phyloP scores from a whole-genome alignment of 1,140 invertebrate genomes.

The Heliconius hermathena region DNA sequence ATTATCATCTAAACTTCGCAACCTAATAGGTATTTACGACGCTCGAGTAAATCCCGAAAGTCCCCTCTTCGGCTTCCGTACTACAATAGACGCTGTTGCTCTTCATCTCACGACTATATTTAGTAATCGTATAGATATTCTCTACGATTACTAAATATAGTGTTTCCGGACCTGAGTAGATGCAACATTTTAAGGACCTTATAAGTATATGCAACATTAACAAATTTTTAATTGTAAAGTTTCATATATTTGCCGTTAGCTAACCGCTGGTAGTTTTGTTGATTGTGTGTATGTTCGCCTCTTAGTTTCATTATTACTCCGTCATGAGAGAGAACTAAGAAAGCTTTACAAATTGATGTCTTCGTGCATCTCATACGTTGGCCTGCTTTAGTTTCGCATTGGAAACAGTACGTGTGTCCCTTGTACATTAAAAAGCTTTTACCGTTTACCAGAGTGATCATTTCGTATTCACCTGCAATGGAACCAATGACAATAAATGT shows the following conservation, averaged over 20 bases:
- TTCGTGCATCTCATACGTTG: conserved; percentile 52
- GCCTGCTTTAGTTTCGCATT: conserved; percentile 24
- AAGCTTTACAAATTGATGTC: conserved; percentile 38
- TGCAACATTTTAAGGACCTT: too few species aligned
- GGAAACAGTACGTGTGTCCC: conserved; percentile 48
- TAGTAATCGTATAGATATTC: too few species aligned
- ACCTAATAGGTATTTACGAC: too few species aligned
- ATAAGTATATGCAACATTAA: too few species aligned
- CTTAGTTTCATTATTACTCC: conserved; percentile 5
- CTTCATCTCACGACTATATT: too few species aligned
- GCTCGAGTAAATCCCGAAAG: too few species aligned
- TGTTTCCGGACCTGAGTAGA: too few species aligned
- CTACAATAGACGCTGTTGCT: too few species aligned
- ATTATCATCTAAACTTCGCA: too few species aligned
- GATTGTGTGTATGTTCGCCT: conserved; percentile 21
- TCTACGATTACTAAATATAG: too few species aligned
- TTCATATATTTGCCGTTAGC: conserved; percentile 27
- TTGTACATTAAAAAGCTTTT: conserved; percentile 50
- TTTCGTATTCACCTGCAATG: conserved; percentile 15
- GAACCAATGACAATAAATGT: background rate
- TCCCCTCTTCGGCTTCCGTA: too few species aligned
- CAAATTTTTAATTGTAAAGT: background rate
- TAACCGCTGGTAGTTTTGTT: conserved; percentile 13
- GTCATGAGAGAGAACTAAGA: conserved; percentile 25
- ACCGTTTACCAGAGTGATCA: conserved; percentile 45